Conservation (phyloP, 2,797 vertebrate species). For the Pipistrellus kuhlii region DNA sequence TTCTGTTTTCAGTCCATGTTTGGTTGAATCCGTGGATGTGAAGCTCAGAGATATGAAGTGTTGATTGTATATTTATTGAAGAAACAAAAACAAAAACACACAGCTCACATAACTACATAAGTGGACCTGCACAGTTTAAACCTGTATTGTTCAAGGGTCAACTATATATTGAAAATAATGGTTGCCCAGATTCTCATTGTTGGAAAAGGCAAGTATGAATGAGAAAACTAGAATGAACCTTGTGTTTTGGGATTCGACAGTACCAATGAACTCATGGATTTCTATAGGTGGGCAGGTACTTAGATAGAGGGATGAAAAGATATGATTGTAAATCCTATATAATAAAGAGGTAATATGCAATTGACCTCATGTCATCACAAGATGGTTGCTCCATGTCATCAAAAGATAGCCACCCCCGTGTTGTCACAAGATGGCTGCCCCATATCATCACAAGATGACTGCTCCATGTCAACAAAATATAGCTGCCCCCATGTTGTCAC, state of each 20-base stretch:
- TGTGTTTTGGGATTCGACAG: not conserved
- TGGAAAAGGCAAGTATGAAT: not conserved
- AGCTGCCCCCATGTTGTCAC: no score
- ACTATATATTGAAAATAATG: not conserved
- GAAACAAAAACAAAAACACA: no score
- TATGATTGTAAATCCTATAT: not conserved
- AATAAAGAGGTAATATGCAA: no score
- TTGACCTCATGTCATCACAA: no score
- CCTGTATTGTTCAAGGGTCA: not conserved
- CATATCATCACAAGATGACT: no score
- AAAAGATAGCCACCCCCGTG: no score
- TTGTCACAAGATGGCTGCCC: no score
- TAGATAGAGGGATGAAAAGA: not conserved
- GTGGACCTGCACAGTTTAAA: not conserved
- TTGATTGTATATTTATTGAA: not conserved
- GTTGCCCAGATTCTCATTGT: not conserved
- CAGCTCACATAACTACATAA: not conserved
- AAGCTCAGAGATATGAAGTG: not conserved
- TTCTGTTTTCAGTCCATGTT: not conserved
- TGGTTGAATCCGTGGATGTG: not conserved
- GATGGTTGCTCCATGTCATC: no score
- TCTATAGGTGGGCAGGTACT: not conserved
- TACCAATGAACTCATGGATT: not conserved
- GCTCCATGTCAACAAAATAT: no score
- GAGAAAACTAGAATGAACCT: slow-evolving; percentile 29